These are phyloP conservation scores for Falco novaeseelandiae DNA, from an alignment of 2,797 vertebrate genomes.

Conservation along the genomic window DNA sequence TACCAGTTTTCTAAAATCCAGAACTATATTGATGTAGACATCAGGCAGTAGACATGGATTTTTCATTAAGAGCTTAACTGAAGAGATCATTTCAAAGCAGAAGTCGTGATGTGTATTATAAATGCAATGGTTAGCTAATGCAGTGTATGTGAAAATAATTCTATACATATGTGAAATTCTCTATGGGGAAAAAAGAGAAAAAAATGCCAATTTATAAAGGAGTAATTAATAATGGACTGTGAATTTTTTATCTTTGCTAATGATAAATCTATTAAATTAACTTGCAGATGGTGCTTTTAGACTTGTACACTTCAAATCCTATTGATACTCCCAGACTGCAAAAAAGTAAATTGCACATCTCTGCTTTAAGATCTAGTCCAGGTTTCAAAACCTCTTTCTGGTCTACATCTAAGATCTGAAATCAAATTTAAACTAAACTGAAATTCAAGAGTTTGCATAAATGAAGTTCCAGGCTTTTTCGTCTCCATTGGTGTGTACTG, in stretches of 20 bases:
- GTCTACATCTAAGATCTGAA: background rate
- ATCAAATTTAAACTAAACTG: background rate
- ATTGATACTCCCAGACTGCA: background rate
- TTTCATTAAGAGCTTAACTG: background rate
- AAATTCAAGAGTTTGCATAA: background rate
- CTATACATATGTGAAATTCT: background rate
- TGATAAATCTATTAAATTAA: background rate
- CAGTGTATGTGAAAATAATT: background rate
- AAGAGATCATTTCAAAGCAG: background rate
- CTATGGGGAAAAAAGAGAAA: fast-evolving
- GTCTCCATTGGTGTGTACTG: fast-evolving
- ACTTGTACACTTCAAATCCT: background rate
- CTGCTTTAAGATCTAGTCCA: background rate
- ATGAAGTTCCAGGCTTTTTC: background rate
- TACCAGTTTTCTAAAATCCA: background rate
- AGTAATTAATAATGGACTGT: background rate
- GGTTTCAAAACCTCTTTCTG: background rate
- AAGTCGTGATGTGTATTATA: background rate
- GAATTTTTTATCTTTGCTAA: background rate
- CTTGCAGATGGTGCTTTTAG: background rate
- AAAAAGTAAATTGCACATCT: background rate
- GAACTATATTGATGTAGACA: background rate
- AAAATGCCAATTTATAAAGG: background rate
- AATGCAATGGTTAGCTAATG: background rate
- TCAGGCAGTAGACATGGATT: background rate